A percentile compares a stretch with the other conserved stretches of the same genome.
phyloP scores from a whole-genome alignment of 2,888 invertebrate genomes.

The Metalampra italica region DNA sequence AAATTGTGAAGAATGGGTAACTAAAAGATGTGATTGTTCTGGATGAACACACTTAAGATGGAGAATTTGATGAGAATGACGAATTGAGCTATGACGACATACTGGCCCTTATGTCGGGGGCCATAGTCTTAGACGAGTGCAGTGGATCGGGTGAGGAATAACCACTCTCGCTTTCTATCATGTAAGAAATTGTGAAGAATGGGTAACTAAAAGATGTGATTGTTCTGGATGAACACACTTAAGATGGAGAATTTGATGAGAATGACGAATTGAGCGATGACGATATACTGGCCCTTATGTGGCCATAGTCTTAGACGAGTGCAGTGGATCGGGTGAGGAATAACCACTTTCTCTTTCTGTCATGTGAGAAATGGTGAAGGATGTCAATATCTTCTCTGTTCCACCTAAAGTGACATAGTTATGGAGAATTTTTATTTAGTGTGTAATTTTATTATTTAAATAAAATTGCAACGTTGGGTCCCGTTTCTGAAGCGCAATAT shows the following conservation, averaged over 20 bases:
- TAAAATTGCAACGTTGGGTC: too few species aligned
- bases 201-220: slow-evolving; percentile 1
- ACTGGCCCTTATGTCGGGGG: slow-evolving; percentile 52
- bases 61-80: slow-evolving; percentile 35
- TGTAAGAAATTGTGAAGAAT: too few species aligned
- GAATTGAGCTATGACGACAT: slow-evolving; percentile 60
- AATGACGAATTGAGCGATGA: slow-evolving; percentile 56
- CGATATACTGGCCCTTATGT: slow-evolving; percentile 57
- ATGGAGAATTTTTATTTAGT: slow-evolving; percentile 14
- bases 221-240: neutral
- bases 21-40: neutral
- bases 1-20: too few species aligned
- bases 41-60: slow-evolving; percentile 1
- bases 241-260: slow-evolving; percentile 23
- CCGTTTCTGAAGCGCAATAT: too few species aligned
- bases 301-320: slow-evolving; percentile 61
- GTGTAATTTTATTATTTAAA: too few species aligned
- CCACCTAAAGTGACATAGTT: too few species aligned
- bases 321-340: slow-evolving; percentile 53
- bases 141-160: slow-evolving; percentile 52
- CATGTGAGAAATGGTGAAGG: too few species aligned
- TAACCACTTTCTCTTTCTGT: slow-evolving; percentile 12
- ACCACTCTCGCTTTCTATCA: too few species aligned
- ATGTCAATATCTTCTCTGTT: too few species aligned
- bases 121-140: slow-evolving; percentile 61